Base-by-base conservation (phyloP, 2,888 invertebrate species). In the Bugulina stolonifera region DNA sequence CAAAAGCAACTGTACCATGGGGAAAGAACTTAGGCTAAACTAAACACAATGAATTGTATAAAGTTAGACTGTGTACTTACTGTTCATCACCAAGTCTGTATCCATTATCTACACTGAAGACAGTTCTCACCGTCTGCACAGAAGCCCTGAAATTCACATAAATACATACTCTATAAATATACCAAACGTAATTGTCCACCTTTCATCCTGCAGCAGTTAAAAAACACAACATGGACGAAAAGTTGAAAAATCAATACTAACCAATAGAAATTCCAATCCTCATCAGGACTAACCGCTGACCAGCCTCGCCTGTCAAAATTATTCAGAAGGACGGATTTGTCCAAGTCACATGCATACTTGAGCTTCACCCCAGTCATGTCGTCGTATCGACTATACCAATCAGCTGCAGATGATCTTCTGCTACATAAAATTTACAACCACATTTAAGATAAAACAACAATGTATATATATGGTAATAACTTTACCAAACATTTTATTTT, bases 221-320 rank as follows among this genome's bases (percentile, higher is more conserved):
- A 43, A 43, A n/a, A 52, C 22, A 52, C 22, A 52, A 52, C 10
- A 52, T 22, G 10, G 22, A 52, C 10, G 22, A 14, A 22, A 14
- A 52, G 52, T 52, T 10, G 52, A 10, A 52, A 10, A 14, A 52
- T 52, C 10, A 22, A 5, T 25, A 64, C 74, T 80, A 83, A 89
- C 89, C 95, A 96, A 83, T 96, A 96, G 81, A 95, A 91, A 83
- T 96, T 94, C 95, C 95, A 96, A 78, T 94, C 93, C 80, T 94
- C 94, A 77, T 94, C 93, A 0, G 92, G 90, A 0, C 90, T 89
- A 0, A 93, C 94, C 83, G 91, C 91, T 10, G 88, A 85, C 95
- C 96, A 96, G 18, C 93, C 93, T 72, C 94, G 88, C 79, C 93
- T 91, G 78, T 94, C 93, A 81, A 95, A 95, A 85, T 94, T 96